Base-by-base conservation (phyloP, 2,888 invertebrate genomes). In the Ligdia adustata region DNA sequence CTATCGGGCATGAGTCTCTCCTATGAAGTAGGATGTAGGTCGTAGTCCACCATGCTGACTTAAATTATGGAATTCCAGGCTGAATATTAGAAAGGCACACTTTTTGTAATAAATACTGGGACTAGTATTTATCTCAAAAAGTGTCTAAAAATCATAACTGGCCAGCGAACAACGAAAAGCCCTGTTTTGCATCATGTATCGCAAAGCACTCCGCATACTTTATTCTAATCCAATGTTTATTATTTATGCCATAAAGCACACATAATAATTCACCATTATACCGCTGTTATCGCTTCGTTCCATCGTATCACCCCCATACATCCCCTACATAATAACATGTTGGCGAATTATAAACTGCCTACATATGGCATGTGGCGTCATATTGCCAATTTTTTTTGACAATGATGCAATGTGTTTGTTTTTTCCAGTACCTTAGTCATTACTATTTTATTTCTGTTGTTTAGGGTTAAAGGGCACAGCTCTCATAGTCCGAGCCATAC, bases 311-410 rank as follows among this genome's bases (percentile, higher is more conserved):
- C 55, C 51, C 56, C 31, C 47, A 52, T 51, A 57, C 52, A 55
- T 53, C 66, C 66, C 63, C 60, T 47, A 53, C 57, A 57, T 72
- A 72, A 70, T 69, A 39, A 66, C 60, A 72, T 55, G 64, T 59
- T 63, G 48, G 67, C 61, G 55, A 60, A 56, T 56, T 60, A 53
- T 57, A 58, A 56, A 58, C 56, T 55, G 56, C 55, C 57, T 53
- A 55, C 55, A 62, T 58, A 49, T 55, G 48, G 53, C 47, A 42
- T 42, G 44, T 20, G 51, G 46, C 38, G 52, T 48, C 33, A 46
- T 59, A 54, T 64, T 64, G 73, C 63, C 62, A 66, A 72, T 69
- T 72, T 68, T 69, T n/a, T 64, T 61, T 55, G 59, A 60, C 60
- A 50, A 47, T 27, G 16, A 31, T 44, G 43, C 39, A 42, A 13